Evolutionary conservation across 2,888 invertebrate genomes (phyloP).

Genomic region (Electrophaes corylata): DNA sequence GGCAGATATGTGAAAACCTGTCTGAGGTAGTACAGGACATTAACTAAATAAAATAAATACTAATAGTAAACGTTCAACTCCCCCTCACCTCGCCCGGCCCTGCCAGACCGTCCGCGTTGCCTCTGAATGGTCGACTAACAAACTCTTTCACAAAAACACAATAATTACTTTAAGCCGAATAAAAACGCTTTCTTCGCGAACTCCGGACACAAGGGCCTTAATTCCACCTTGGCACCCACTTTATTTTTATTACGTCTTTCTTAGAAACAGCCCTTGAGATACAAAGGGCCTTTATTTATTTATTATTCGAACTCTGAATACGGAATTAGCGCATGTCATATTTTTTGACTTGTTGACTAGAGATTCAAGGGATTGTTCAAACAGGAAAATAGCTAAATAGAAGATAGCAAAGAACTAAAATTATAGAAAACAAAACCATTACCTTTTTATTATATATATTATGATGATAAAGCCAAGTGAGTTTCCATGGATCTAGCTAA

Average conservation of each 20-base stretch:
- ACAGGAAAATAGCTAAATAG: too few relatives aligned
- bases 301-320: conserved; percentile 30
- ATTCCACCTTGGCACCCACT: conserved; percentile 71
- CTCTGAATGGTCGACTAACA: conserved; percentile 81
- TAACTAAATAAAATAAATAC: too few relatives aligned
- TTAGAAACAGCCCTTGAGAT: conserved; percentile 15
- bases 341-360: conserved; percentile 2
- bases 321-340: conserved; percentile 19
- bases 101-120: conserved; percentile 65
- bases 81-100: conserved; percentile 55
- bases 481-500: too few relatives aligned
- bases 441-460: too few relatives aligned
- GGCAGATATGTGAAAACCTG: too few relatives aligned
- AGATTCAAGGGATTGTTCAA: background rate
- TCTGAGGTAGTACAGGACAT: too few relatives aligned
- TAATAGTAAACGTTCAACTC: background rate
- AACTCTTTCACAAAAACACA: conserved; percentile 84
- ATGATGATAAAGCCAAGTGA: too few relatives aligned
- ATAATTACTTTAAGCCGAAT: conserved; percentile 83
- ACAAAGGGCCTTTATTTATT: conserved; percentile 40
- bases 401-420: too few relatives aligned
- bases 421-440: too few relatives aligned
- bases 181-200: conserved; percentile 76
- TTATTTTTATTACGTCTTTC: conserved; percentile 47
- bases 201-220: conserved; percentile 68